A percentile compares a stretch with the other conserved stretches of the same genome.
phyloP scores from a whole-genome alignment of 92 coral and sea anemone genomes.

The Blastomussa wellsi region DNA sequence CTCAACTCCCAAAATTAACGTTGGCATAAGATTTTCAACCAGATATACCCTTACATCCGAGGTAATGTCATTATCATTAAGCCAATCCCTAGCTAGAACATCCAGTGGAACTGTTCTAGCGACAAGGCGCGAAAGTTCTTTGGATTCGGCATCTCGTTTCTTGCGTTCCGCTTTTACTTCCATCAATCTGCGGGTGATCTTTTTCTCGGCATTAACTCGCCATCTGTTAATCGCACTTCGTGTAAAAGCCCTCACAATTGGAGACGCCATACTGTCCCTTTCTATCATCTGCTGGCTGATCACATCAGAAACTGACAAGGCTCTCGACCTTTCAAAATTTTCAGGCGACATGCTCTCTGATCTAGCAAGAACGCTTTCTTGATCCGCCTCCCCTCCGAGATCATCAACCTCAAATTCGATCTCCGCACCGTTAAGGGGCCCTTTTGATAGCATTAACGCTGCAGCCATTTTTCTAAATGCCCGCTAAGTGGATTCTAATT shows the following conservation, averaged over 20 bases:
- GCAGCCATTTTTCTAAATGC: conserved; percentile 24
- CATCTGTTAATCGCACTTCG: conserved; percentile 77
- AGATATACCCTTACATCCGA: conserved; percentile 85
- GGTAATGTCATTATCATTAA: conserved; percentile 76
- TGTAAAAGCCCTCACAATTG: conserved; percentile 73
- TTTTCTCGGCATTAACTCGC: conserved; percentile 79
- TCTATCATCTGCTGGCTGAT: conserved; percentile 58
- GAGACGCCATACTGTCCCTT: conserved; percentile 71
- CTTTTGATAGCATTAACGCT: conserved; percentile 3
- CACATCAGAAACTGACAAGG: conserved; percentile 70
- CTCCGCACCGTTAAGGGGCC: conserved; percentile 23
- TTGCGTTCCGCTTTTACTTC: conserved; percentile 78
- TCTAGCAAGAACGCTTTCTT: background rate
- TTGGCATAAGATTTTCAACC: conserved; percentile 84
- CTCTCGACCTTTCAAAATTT: conserved; percentile 31
- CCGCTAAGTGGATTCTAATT: conserved; percentile 1
- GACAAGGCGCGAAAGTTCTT: conserved; percentile 75
- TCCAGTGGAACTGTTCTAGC: conserved; percentile 85
- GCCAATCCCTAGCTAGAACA: conserved; percentile 91
- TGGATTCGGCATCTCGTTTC: conserved; percentile 74
- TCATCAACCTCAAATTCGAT: conserved; percentile 41
- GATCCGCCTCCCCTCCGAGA: background rate
- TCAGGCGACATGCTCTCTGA: conserved; percentile 30
- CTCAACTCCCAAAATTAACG: conserved; percentile 91
- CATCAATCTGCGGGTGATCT: conserved; percentile 72